A percentile compares a stretch with the other conserved stretches of the same genome.
Evolutionary conservation across 2,888 invertebrate species (phyloP).

Genomic region (Trachelus stipa): DNA sequence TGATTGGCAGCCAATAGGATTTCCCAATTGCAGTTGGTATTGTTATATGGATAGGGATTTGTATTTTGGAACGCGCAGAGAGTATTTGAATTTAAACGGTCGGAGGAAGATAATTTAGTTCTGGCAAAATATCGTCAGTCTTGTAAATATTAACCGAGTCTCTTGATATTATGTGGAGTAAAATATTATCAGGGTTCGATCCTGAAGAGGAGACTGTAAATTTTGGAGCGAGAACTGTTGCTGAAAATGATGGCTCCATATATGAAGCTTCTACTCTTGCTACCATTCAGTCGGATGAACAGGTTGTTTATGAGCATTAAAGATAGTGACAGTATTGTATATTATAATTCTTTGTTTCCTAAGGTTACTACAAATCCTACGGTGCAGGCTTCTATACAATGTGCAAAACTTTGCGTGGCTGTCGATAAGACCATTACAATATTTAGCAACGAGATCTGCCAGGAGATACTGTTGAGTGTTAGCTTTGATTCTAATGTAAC

Average conservation of each 20-base stretch:
- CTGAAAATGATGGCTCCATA: conserved; percentile 63
- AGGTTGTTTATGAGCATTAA: conserved; percentile 32
- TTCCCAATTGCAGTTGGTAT: background rate
- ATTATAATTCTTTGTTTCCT: background rate
- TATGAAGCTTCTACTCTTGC: conserved; percentile 69
- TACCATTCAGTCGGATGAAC: conserved; percentile 52
- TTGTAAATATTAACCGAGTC: background rate
- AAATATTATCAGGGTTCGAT: conserved; percentile 66
- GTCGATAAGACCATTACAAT: conserved; percentile 59
- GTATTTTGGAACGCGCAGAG: background rate
- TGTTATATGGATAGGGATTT: background rate
- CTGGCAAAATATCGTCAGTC: background rate
- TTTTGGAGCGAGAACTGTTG: conserved; percentile 67
- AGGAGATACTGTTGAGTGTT: conserved; percentile 46
- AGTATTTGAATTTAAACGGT: background rate
- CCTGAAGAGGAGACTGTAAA: conserved; percentile 69
- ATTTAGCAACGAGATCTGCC: conserved; percentile 54
- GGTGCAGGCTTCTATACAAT: conserved; percentile 42
- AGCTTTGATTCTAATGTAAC: conserved; percentile 53
- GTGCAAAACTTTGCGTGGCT: conserved; percentile 51
- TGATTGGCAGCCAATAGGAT: background rate
- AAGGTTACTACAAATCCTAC: conserved; percentile 38
- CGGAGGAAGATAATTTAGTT: background rate
- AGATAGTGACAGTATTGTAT: conserved; percentile 10
- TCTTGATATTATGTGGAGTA: conserved; percentile 50